Evolutionary conservation across 2,888 invertebrate species (phyloP).

Genomic region (Lepas anatifera): DNA sequence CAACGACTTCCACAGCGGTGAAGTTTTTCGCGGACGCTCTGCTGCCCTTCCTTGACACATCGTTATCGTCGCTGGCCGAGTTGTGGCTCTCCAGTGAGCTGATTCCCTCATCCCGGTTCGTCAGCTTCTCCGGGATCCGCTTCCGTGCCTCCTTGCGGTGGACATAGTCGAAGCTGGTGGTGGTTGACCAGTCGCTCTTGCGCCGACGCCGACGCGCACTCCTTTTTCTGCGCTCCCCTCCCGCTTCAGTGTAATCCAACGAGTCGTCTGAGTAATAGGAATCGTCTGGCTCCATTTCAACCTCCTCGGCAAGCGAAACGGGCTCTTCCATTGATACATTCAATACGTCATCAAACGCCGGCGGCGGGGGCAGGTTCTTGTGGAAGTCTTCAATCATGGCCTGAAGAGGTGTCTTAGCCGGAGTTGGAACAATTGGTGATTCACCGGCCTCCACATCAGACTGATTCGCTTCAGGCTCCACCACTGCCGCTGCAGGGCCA

Average conservation of each 20-base stretch:
- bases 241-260: conserved; percentile 33
- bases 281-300: conserved; percentile 43
- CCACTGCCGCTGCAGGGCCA: conserved; percentile 11
- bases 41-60: conserved; percentile 48
- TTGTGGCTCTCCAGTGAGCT: conserved; percentile 12
- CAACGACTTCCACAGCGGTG: conserved; percentile 41
- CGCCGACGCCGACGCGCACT: not conserved
- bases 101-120: conserved; percentile 1
- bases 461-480: too few species aligned
- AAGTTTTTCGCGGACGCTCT: conserved; percentile 62
- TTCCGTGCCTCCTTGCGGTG: conserved; percentile 3
- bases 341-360: conserved; percentile 12
- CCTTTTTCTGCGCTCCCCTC: not conserved
- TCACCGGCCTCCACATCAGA: too few species aligned
- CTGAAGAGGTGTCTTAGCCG: conserved; percentile 20
- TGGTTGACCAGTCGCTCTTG: conserved; percentile 11
- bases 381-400: conserved; percentile 24
- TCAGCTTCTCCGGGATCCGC: not conserved
- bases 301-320: conserved; percentile 15
- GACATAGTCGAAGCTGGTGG: conserved; percentile 9
- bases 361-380: conserved; percentile 20
- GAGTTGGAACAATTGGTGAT: not conserved
- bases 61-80: conserved; percentile 17
- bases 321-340: not conserved
- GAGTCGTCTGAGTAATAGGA: conserved; percentile 64